phyloP scores from a whole-genome alignment of 1,140 invertebrate genomes.

The Vollenhovia emeryi region DNA sequence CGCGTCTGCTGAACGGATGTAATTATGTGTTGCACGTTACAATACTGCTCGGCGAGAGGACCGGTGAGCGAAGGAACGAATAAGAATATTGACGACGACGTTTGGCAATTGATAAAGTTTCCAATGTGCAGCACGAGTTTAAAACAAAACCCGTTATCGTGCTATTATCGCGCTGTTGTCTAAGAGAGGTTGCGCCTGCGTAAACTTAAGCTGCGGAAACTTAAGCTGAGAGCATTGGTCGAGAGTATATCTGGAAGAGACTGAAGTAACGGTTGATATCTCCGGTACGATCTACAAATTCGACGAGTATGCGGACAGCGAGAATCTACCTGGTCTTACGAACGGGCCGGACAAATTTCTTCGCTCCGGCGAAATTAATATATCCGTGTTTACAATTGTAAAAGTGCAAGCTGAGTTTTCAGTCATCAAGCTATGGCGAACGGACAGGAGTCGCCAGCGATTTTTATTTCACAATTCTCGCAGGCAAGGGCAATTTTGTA shows the following conservation, averaged over 20 bases:
- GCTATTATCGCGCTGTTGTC: background rate
- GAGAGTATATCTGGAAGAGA: background rate
- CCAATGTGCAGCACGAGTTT: background rate
- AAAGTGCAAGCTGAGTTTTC: background rate
- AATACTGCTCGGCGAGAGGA: background rate
- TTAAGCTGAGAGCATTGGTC: background rate
- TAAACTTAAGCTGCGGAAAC: background rate
- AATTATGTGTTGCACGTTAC: background rate
- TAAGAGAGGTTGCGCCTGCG: slow-evolving; percentile 12
- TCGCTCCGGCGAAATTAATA: background rate
- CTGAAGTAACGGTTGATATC: slow-evolving; percentile 3
- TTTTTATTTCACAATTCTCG: background rate
- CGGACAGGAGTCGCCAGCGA: background rate
- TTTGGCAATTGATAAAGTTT: background rate
- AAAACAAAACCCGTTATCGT: background rate
- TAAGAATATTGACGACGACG: background rate
- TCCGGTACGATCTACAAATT: slow-evolving; percentile 27
- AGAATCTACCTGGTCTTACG: background rate
- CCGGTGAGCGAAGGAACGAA: background rate
- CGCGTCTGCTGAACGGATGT: background rate
- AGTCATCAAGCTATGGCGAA: background rate
- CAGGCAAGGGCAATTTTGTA: background rate
- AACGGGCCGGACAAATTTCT: background rate
- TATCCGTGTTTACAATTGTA: background rate
- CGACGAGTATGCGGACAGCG: background rate